Percentiles rank a stretch among this genome's conserved stretches.
These are phyloP conservation scores for Symphodus melops DNA, from an alignment of 2,113 vertebrate species.

Conservation along the genomic window DNA sequence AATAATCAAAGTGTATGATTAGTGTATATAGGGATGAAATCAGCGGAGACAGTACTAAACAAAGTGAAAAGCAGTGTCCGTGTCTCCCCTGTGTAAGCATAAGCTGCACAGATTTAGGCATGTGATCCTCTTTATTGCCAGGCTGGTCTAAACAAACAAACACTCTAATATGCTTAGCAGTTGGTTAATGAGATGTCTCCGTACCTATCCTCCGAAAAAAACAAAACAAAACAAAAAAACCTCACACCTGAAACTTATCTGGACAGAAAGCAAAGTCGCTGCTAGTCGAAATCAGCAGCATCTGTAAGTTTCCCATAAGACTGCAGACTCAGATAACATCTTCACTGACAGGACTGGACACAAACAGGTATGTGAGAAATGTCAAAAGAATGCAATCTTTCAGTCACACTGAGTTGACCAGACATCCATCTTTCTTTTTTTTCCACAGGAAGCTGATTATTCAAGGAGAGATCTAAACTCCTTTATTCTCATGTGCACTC, in stretches of 20 bases:
- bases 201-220: conserved; percentile 1
- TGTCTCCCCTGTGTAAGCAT: conserved; percentile 1
- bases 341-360: conserved; percentile 47
- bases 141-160: conserved; percentile 5
- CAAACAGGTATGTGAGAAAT: conserved; percentile 49
- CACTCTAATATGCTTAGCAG: conserved; percentile 12
- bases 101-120: conserved; percentile 22
- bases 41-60: background rate
- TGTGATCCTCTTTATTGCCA: conserved; percentile 14
- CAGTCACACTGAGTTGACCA: conserved; percentile 3
- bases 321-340: conserved; percentile 35
- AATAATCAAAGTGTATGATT: no score
- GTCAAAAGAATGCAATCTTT: conserved; percentile 28
- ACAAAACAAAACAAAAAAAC: no score
- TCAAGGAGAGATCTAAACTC: background rate
- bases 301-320: conserved; percentile 2
- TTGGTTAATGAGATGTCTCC: conserved; percentile 18
- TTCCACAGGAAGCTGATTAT: conserved; percentile 8
- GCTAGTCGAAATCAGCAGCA: background rate
- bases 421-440: conserved; percentile 1
- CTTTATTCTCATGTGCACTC: background rate
- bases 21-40: no score
- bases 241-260: no score
- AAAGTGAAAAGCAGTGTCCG: background rate
- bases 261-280: no score